A percentile compares a stretch with the other conserved stretches of the same genome.
Conservation (phyloP, 1,140 invertebrate species). For the Zaprionus inermis region DNA sequence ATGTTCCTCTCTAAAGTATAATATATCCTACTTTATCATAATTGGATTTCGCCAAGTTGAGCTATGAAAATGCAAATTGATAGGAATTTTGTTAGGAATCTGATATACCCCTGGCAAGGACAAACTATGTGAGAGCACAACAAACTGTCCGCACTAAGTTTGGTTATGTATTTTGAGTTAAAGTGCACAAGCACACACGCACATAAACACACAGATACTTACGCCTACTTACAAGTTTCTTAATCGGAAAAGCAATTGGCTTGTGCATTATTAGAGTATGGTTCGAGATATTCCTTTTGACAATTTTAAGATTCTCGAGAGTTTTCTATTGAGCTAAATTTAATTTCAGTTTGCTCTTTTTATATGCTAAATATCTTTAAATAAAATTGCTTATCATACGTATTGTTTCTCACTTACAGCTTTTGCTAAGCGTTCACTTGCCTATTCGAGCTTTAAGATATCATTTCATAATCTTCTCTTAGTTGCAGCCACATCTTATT, state of each 20-base stretch:
- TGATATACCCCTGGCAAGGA: background rate
- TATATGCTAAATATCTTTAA: too few relatives aligned
- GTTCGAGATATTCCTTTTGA: background rate
- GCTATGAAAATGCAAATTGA: too few relatives aligned
- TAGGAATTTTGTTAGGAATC: background rate
- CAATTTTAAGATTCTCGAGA: background rate
- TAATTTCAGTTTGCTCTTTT: too few relatives aligned
- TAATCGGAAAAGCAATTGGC: background rate
- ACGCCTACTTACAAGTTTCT: background rate
- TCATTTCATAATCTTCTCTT: too few relatives aligned
- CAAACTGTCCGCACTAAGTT: background rate
- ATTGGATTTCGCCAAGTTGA: too few relatives aligned
- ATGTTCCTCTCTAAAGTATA: background rate
- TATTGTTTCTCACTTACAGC: too few relatives aligned
- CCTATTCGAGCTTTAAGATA: too few relatives aligned
- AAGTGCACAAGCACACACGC: background rate
- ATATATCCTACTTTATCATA: background rate
- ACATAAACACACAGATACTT: background rate
- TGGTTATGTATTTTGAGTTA: slow-evolving; percentile 1
- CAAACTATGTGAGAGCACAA: background rate
- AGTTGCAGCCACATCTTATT: too few relatives aligned
- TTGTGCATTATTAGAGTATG: background rate
- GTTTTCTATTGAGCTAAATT: too few relatives aligned
- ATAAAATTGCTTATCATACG: too few relatives aligned
- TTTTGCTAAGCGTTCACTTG: too few relatives aligned